These are phyloP conservation scores for Drosophila cardini DNA, from an alignment of 1,140 invertebrate genomes.

Conservation along the genomic window DNA sequence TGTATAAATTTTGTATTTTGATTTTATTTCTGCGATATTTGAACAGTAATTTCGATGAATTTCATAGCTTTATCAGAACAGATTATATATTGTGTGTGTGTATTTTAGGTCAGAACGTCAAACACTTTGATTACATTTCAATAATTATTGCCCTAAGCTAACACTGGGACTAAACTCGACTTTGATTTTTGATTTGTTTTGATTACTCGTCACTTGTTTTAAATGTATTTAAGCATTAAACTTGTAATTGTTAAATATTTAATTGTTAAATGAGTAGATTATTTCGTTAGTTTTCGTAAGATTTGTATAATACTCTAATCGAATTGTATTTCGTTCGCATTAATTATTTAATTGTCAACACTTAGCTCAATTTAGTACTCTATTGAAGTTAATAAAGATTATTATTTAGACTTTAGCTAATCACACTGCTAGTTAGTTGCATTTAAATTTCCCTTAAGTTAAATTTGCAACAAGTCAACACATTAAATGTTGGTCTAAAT, in stretches of 20 bases:
- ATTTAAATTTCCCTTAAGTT: conserved; percentile 5
- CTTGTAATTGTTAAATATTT: neutral
- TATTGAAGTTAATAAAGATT: neutral
- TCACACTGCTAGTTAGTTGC: conserved; percentile 38
- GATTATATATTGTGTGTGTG: conserved; percentile 1
- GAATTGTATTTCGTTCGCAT: neutral
- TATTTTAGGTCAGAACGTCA: conserved; percentile 40
- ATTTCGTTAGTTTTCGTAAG: neutral
- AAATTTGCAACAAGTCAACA: conserved; percentile 55
- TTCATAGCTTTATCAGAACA: conserved; percentile 18
- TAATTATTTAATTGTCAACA: conserved; percentile 1
- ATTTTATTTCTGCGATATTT: conserved; percentile 38
- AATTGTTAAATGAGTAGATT: neutral
- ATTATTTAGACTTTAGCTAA: neutral
- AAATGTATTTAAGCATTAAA: neutral
- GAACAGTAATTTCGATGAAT: conserved; percentile 16
- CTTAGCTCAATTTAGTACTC: neutral
- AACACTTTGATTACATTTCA: conserved; percentile 43
- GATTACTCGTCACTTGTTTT: conserved; percentile 12
- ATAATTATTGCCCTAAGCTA: conserved; percentile 11
- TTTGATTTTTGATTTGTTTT: conserved; percentile 21
- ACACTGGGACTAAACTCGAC: neutral
- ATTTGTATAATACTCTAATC: neutral
- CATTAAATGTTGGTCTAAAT: conserved; percentile 18
- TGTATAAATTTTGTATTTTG: conserved; percentile 42